Conservation (phyloP, 1,140 invertebrate genomes). For the Hypothenemus hampei region DNA sequence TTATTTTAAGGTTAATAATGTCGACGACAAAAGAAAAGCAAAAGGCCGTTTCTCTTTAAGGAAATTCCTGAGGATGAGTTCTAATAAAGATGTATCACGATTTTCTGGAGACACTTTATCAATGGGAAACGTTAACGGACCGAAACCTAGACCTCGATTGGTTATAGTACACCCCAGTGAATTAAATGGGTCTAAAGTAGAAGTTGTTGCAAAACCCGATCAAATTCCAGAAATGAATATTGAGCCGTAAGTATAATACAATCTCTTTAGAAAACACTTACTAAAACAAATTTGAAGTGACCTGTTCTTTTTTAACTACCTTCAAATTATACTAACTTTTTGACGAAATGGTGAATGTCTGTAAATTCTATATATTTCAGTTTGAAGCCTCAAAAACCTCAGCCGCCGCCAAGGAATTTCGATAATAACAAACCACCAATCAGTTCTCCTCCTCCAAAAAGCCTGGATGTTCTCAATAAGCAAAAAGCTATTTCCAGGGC, state of each 20-base stretch:
- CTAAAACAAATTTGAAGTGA: too few relatives aligned
- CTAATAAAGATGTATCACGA: constrained; percentile 60
- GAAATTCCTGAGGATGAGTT: constrained; percentile 73
- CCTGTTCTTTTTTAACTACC: too few relatives aligned
- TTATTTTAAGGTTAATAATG: too few relatives aligned
- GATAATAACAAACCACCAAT: constrained; percentile 57
- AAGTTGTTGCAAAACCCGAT: constrained; percentile 58
- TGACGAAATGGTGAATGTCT: too few relatives aligned
- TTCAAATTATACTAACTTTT: too few relatives aligned
- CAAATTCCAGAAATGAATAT: too few relatives aligned
- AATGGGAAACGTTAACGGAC: too few relatives aligned
- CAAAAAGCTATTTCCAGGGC: constrained; percentile 49
- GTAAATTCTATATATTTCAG: too few relatives aligned
- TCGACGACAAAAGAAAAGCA: constrained; percentile 62
- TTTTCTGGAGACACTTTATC: constrained; percentile 32
- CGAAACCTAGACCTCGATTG: constrained; percentile 48
- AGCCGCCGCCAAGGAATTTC: constrained; percentile 55
- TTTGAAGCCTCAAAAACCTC: constrained; percentile 30
- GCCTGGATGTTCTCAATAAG: constrained; percentile 56
- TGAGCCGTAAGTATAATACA: too few relatives aligned
- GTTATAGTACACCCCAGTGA: constrained; percentile 86
- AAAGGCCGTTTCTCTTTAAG: constrained; percentile 70
- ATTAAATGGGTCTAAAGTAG: constrained; percentile 69
- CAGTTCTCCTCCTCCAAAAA: constrained; percentile 59
- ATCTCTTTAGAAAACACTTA: too few relatives aligned